A percentile compares a stretch with the other conserved stretches of the same genome.
Conservation (phyloP, 2,888 invertebrate species). For the Xestia xanthographa region DNA sequence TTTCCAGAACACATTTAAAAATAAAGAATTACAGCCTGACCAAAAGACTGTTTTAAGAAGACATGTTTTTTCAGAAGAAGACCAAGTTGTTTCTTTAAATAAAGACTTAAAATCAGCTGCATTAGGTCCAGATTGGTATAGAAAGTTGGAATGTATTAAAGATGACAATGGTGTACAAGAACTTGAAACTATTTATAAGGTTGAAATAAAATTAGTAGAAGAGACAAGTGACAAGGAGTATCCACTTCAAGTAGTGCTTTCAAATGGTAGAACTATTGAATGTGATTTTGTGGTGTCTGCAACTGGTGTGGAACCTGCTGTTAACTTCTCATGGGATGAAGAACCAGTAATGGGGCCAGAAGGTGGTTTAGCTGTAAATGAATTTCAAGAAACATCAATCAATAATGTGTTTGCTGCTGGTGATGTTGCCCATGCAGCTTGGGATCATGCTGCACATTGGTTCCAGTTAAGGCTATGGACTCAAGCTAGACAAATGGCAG, state of each 20-base stretch:
- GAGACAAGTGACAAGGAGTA: conserved; percentile 86
- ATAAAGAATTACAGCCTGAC: conserved; percentile 67
- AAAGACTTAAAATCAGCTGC: conserved; percentile 94
- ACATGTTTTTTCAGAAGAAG: conserved; percentile 92
- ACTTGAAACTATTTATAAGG: conserved; percentile 91
- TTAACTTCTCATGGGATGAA: conserved; percentile 90
- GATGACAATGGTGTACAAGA: conserved; percentile 88
- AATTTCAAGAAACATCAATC: conserved; percentile 95
- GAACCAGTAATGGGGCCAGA: conserved; percentile 91
- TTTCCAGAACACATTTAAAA: conserved; percentile 91
- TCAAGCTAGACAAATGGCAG: conserved; percentile 99
- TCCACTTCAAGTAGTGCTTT: conserved; percentile 93
- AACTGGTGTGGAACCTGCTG: conserved; percentile 96
- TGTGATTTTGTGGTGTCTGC: conserved; percentile 99
- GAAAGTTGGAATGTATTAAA: conserved; percentile 90
- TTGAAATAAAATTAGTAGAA: conserved; percentile 88
- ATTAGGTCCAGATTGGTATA: conserved; percentile 99
- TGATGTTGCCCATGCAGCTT: conserved; percentile 96
- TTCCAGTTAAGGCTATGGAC: conserved; percentile 99
- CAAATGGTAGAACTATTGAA: conserved; percentile 92
- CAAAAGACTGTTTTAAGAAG: conserved; percentile 88
- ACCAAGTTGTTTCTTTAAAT: conserved; percentile 79
- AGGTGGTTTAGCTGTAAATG: conserved; percentile 96
- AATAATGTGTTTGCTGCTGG: conserved; percentile 97
- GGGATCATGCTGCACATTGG: conserved; percentile 95